Conservation (phyloP, 2,113 vertebrate species). For the Rhinolophus sinicus region DNA sequence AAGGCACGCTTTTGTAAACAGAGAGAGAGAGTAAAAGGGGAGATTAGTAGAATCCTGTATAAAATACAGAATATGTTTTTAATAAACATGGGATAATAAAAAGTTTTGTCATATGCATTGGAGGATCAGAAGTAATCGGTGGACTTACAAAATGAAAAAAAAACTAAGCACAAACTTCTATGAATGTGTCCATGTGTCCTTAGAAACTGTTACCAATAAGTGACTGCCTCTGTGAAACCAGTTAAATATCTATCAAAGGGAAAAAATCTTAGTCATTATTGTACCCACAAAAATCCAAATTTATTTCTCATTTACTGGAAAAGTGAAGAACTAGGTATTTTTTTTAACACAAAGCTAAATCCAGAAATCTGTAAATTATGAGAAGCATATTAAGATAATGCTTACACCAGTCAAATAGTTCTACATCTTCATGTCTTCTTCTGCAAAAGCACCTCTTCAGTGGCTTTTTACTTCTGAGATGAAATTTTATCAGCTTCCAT, state of each 20-base stretch:
- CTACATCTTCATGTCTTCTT: not conserved
- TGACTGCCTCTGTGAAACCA: not conserved
- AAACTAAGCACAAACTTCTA: not conserved
- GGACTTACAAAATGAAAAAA: conserved; percentile 4
- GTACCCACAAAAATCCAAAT: not conserved
- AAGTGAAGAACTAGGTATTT: not conserved
- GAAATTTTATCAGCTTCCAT: conserved; percentile 29
- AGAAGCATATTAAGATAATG: not conserved
- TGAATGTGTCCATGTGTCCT: not conserved
- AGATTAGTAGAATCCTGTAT: not conserved
- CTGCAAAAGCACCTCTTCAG: not conserved
- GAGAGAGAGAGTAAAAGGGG: not conserved
- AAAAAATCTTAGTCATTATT: not conserved
- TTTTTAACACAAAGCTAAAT: not conserved
- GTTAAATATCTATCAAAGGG: not conserved
- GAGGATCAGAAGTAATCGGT: not conserved
- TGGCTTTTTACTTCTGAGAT: not conserved
- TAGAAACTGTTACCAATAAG: not conserved
- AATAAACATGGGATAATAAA: not conserved
- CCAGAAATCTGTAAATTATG: not conserved
- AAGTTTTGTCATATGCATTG: not conserved
- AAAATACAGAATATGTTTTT: not conserved
- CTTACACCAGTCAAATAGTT: not conserved
- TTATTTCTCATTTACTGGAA: not conserved
- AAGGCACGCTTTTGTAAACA: not conserved